These are phyloP conservation scores for Anableps anableps DNA, from an alignment of 2,797 vertebrate species.

Conservation along the genomic window DNA sequence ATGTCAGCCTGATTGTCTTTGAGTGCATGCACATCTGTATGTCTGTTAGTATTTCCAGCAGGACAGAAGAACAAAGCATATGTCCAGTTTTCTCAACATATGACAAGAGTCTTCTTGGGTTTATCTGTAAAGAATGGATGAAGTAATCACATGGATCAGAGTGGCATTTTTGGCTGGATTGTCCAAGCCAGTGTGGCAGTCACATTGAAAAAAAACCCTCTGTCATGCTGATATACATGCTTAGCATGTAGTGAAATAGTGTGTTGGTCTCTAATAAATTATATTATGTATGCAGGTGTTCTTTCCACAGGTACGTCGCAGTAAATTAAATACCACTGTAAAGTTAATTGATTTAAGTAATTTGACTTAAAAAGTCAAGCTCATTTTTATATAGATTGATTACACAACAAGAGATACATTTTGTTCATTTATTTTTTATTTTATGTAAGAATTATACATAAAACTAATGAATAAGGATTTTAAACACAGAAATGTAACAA, in stretches of 20 bases:
- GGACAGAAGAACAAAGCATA: constrained; percentile 31
- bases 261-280: neutral
- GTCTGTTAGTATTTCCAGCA: constrained; percentile 11
- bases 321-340: neutral
- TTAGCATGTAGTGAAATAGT: neutral
- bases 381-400: neutral
- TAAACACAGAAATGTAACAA: neutral
- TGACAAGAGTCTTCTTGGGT: constrained; percentile 55
- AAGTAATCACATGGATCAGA: constrained; percentile 73
- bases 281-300: neutral
- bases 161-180: constrained; percentile 63
- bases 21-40: constrained; percentile 11
- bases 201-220: neutral
- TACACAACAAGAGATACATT: too few relatives aligned
- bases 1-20: neutral
- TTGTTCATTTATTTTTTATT: neutral
- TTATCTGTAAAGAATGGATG: constrained; percentile 62
- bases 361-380: neutral
- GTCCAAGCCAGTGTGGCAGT: constrained; percentile 58
- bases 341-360: neutral
- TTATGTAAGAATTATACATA: neutral
- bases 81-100: constrained; percentile 37
- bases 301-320: neutral
- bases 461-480: too few relatives aligned
- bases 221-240: neutral